Conservation (phyloP, 2,888 invertebrate species). For the Spodoptera picta region DNA sequence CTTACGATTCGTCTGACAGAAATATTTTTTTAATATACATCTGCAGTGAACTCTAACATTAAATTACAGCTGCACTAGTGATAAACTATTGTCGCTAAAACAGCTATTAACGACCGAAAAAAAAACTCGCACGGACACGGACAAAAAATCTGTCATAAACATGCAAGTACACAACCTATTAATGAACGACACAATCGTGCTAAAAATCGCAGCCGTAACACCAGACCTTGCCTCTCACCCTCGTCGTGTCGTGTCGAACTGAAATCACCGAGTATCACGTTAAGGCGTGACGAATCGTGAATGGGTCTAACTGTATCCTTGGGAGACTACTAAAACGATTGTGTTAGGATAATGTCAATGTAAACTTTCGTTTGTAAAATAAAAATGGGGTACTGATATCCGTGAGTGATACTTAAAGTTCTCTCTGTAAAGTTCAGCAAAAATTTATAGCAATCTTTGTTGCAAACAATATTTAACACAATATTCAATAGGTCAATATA, state of each 20-base stretch:
- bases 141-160: background rate
- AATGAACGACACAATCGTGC: constrained; percentile 1
- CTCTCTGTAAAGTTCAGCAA: background rate
- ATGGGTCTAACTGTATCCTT: constrained; percentile 52
- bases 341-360: constrained; percentile 30
- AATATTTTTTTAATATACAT: too few species aligned
- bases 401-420: background rate
- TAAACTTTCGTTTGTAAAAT: constrained; percentile 30
- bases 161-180: background rate
- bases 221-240: constrained; percentile 7
- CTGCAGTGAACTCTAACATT: too few species aligned
- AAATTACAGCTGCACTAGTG: too few species aligned
- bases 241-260: constrained; percentile 26
- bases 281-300: constrained; percentile 58
- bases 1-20: too few species aligned
- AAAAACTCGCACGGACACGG: background rate
- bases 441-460: background rate
- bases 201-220: constrained; percentile 2
- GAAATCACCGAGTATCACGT: constrained; percentile 31
- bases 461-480: too few species aligned
- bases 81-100: too few species aligned
- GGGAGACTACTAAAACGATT: constrained; percentile 44
- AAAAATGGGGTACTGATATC: constrained; percentile 4
- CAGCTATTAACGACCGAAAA: too few species aligned
- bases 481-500: too few species aligned